A percentile compares a stretch with the other conserved stretches of the same genome.
phyloP scores from a whole-genome alignment of 2,888 invertebrate species.

The Dynastes grantii region DNA sequence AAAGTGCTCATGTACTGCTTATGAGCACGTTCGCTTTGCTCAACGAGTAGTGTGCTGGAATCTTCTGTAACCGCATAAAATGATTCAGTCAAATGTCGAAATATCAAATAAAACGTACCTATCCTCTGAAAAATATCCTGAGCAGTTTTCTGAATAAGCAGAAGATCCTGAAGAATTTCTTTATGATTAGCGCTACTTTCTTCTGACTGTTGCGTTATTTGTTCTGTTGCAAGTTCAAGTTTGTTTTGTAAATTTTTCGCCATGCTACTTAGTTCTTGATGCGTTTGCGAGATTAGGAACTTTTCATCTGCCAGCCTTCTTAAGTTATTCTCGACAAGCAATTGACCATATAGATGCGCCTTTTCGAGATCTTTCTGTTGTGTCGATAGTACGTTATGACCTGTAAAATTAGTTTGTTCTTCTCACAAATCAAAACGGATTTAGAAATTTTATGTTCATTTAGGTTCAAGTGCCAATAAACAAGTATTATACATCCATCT shows the following conservation, averaged over 20 bases:
- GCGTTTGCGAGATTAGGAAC: conserved; percentile 74
- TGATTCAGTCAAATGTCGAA: not conserved
- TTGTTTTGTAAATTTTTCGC: conserved; percentile 73
- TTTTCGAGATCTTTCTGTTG: conserved; percentile 73
- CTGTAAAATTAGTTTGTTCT: conserved; percentile 57
- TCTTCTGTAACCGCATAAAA: conserved; percentile 63
- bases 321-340: conserved; percentile 73
- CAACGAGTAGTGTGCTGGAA: conserved; percentile 69
- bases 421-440: not conserved
- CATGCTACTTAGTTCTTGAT: conserved; percentile 73
- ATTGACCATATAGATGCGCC: conserved; percentile 71
- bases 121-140: conserved; percentile 74
- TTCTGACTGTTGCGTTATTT: conserved; percentile 71
- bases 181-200: conserved; percentile 73
- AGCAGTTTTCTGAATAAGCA: conserved; percentile 73
- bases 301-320: conserved; percentile 75
- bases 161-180: conserved; percentile 73
- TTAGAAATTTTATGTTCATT: too few species aligned
- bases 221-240: conserved; percentile 72
- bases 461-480: too few species aligned
- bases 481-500: too few species aligned
- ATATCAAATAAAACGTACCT: conserved; percentile 64
- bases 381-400: conserved; percentile 70
- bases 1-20: conserved; percentile 72
- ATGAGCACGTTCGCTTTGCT: conserved; percentile 71